These are phyloP conservation scores for Liposcelis brunnea DNA, from an alignment of 2,888 invertebrate species.

Conservation along the genomic window DNA sequence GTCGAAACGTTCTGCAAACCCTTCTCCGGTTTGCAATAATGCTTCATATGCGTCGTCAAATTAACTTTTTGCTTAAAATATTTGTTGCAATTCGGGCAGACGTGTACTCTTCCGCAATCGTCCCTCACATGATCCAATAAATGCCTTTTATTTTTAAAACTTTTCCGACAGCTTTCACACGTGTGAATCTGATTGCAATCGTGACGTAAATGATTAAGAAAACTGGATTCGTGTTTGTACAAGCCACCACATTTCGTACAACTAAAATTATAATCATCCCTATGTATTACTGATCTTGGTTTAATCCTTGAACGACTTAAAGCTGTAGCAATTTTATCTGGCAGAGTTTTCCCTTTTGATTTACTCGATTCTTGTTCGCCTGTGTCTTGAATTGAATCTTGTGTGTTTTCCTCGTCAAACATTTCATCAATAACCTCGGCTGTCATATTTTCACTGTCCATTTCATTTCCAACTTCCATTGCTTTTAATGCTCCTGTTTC, in stretches of 20 bases:
- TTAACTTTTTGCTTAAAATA: slow-evolving; percentile 5
- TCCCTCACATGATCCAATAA: slow-evolving; percentile 5
- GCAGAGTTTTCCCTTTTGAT: no score
- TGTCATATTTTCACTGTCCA: background rate
- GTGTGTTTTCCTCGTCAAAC: no score
- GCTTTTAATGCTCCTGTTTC: background rate
- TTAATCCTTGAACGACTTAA: no score
- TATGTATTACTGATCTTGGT: no score
- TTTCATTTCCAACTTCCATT: background rate
- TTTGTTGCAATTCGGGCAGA: background rate
- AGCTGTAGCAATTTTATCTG: no score
- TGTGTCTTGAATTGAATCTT: no score
- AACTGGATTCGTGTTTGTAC: slow-evolving; percentile 1
- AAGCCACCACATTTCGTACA: slow-evolving; percentile 1
- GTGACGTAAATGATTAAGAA: slow-evolving; percentile 6
- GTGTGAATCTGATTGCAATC: slow-evolving; percentile 6
- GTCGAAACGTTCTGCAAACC: no score
- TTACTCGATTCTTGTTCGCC: no score
- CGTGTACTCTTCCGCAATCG: slow-evolving; percentile 5
- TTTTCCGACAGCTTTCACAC: background rate
- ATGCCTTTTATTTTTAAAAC: slow-evolving; percentile 6
- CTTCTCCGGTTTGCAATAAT: slow-evolving; percentile 1
- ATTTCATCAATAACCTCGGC: background rate
- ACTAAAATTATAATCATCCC: background rate
- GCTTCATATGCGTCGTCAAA: slow-evolving; percentile 2